Percentiles rank a stretch among this genome's conserved stretches.
phyloP scores from a whole-genome alignment of 2,113 vertebrate species.

The Stigmatopora argus region DNA sequence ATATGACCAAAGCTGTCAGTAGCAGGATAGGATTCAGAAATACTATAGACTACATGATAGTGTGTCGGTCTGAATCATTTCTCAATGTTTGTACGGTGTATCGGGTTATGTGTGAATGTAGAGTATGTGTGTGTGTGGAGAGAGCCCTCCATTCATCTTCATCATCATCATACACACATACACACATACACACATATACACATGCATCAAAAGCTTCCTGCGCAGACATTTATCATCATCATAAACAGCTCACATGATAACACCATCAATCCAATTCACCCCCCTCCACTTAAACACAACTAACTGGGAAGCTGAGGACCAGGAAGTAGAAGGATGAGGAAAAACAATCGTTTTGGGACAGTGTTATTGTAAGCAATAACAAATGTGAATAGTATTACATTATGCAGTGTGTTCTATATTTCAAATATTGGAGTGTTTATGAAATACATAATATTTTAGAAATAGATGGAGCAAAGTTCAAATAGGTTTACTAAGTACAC shows the following conservation, averaged over 20 bases:
- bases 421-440: too few species aligned
- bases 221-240: constrained; percentile 82
- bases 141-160: constrained; percentile 87
- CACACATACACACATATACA: constrained; percentile 11
- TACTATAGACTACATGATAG: constrained; percentile 90
- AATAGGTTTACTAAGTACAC: too few species aligned
- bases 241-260: constrained; percentile 84
- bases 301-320: constrained; percentile 51
- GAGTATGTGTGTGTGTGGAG: constrained; percentile 79
- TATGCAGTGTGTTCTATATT: too few species aligned
- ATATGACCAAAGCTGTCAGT: constrained; percentile 44
- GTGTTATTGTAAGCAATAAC: background rate
- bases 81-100: constrained; percentile 82
- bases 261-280: constrained; percentile 92
- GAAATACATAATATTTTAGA: too few species aligned
- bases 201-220: constrained; percentile 9
- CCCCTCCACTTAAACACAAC: constrained; percentile 63
- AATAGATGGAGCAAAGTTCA: too few species aligned
- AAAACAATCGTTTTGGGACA: background rate
- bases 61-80: constrained; percentile 86
- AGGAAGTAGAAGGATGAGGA: constrained; percentile 34
- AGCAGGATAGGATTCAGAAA: constrained; percentile 84
- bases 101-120: constrained; percentile 67
- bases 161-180: constrained; percentile 44
- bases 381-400: too few species aligned